A percentile compares a stretch with the other conserved stretches of the same genome.
These are phyloP conservation scores for Pseudomyrmex pallidus DNA, from an alignment of 1,140 invertebrate species.

Conservation along the genomic window DNA sequence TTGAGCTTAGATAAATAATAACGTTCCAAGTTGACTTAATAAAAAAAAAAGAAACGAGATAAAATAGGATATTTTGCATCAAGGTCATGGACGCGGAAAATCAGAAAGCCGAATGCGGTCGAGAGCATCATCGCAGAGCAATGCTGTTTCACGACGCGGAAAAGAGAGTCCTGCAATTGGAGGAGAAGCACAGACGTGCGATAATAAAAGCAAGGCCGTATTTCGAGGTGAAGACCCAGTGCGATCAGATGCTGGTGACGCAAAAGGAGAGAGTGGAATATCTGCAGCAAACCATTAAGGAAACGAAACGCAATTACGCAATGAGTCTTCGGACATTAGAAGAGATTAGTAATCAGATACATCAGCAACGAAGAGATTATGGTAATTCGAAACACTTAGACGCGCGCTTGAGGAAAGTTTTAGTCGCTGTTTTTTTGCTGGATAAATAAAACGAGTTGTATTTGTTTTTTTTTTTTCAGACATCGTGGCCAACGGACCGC, in stretches of 20 bases:
- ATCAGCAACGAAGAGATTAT: slow-evolving; percentile 88
- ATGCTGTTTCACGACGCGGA: slow-evolving; percentile 91
- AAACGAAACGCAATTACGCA: slow-evolving; percentile 93
- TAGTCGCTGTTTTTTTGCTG: no score
- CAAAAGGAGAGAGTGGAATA: slow-evolving; percentile 94
- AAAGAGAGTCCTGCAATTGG: slow-evolving; percentile 90
- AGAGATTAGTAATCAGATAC: slow-evolving; percentile 97
- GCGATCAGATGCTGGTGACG: slow-evolving; percentile 93
- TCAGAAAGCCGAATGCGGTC: slow-evolving; percentile 93
- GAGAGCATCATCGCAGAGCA: slow-evolving; percentile 93
- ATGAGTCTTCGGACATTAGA: slow-evolving; percentile 94
- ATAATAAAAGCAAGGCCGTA: slow-evolving; percentile 95
- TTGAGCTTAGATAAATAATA: no score
- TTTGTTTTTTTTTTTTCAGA: slow-evolving; percentile 68
- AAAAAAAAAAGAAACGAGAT: background rate
- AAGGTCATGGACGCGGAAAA: slow-evolving; percentile 97
- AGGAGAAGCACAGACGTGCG: slow-evolving; percentile 91
- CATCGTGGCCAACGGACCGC: slow-evolving; percentile 86
- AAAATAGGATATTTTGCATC: slow-evolving; percentile 50
- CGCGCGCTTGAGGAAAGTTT: background rate
- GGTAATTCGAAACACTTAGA: slow-evolving; percentile 66
- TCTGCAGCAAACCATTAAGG: slow-evolving; percentile 91
- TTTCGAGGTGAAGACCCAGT: slow-evolving; percentile 95
- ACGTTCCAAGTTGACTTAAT: background rate
- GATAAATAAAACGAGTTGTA: no score